These are phyloP conservation scores for Drosophila melanogaster DNA, from an alignment of 1,140 invertebrate species.

Conservation along the genomic window Release_6_plus_ISO1_MT NT_037436.4:11731001-11731500, in stretches of 20 bases:
- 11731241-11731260: no score
- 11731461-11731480: conserved; percentile 14
- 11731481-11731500: conserved; percentile 43
- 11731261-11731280: neutral
- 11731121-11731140: conserved; percentile 33
- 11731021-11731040: conserved; percentile 28
- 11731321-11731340: conserved; percentile 39
- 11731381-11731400: conserved; percentile 40
- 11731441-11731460: conserved; percentile 36
- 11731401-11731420: neutral
- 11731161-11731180: conserved; percentile 45
- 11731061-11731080: neutral
- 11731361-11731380: conserved; percentile 31
- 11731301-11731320: conserved; percentile 25
- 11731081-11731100: neutral
- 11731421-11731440: neutral
- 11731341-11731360: conserved; percentile 16
- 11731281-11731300: conserved; percentile 18
- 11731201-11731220: conserved; percentile 33
- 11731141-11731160: conserved; percentile 10
- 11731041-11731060: conserved; percentile 28
- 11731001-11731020: conserved; percentile 6
- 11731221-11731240: neutral
- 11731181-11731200: conserved; percentile 54
- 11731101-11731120: conserved; percentile 34